Percentiles rank a stretch among this genome's conserved stretches.
Evolutionary conservation across 2,113 vertebrate genomes (phyloP).

Genomic region (Raphicerus campestris): DNA sequence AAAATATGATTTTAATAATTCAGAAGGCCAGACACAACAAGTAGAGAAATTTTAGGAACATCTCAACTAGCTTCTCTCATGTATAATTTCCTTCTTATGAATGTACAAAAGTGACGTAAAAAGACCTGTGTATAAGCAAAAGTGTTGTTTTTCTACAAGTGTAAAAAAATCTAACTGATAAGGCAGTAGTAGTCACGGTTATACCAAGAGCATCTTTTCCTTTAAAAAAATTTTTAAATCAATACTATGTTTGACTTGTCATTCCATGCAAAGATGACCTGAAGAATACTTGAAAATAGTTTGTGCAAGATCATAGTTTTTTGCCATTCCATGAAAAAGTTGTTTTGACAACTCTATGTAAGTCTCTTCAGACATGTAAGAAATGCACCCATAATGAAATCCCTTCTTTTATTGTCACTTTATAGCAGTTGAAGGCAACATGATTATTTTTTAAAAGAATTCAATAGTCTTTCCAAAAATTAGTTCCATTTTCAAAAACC

Average conservation of each 20-base stretch:
- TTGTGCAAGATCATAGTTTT: background rate
- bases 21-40: background rate
- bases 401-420: background rate
- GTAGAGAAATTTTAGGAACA: background rate
- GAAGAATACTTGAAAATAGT: background rate
- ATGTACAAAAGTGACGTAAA: background rate
- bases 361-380: background rate
- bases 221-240: background rate
- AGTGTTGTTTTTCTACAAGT: background rate
- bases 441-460: constrained; percentile 20
- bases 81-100: background rate
- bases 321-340: background rate
- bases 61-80: background rate
- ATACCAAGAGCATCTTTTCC: background rate
- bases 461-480: background rate
- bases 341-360: background rate
- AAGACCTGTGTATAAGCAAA: background rate
- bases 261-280: background rate
- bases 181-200: background rate
- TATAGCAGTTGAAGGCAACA: background rate
- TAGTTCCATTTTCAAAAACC: background rate
- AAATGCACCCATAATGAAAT: background rate
- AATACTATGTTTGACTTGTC: background rate
- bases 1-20: background rate
- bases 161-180: background rate